These are phyloP conservation scores for Periophthalmodon schlosseri DNA, from an alignment of 2,113 vertebrate species.

Conservation along the genomic window DNA sequence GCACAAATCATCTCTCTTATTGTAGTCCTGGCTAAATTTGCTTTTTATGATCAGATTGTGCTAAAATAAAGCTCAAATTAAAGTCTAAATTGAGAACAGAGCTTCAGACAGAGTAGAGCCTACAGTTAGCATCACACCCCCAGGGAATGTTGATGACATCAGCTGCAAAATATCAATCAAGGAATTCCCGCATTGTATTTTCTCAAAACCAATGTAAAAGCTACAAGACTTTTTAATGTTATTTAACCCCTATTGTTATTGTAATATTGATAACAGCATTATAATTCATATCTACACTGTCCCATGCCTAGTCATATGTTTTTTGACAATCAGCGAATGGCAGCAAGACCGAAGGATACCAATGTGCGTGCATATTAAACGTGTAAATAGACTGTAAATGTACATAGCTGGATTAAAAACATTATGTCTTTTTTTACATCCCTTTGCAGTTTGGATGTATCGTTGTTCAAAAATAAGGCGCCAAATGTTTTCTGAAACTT, in stretches of 20 bases:
- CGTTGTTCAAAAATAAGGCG: constrained; percentile 68
- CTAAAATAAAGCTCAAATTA: no score
- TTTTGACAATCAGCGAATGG: constrained; percentile 76
- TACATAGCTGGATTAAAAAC: constrained; percentile 72
- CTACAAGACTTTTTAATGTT: no score
- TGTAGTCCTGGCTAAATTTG: no score
- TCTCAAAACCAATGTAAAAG: not conserved
- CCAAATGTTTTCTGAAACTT: constrained; percentile 68
- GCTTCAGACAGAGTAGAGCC: no score
- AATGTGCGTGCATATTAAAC: constrained; percentile 68
- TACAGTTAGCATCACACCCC: no score
- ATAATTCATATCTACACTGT: not conserved
- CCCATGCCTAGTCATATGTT: constrained; percentile 59
- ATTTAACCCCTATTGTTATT: not conserved
- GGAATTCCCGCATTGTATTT: no score
- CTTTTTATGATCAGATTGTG: no score
- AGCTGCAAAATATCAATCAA: no score
- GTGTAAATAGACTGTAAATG: constrained; percentile 78
- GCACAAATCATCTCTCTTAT: no score
- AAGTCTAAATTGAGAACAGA: no score
- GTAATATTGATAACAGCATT: not conserved
- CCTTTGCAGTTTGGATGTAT: constrained; percentile 76
- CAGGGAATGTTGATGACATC: no score
- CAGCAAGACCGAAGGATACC: constrained; percentile 68
- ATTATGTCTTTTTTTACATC: constrained; percentile 76